These are phyloP conservation scores for Rhopalosiphum padi DNA, from an alignment of 1,140 invertebrate genomes.

Conservation along the genomic window DNA sequence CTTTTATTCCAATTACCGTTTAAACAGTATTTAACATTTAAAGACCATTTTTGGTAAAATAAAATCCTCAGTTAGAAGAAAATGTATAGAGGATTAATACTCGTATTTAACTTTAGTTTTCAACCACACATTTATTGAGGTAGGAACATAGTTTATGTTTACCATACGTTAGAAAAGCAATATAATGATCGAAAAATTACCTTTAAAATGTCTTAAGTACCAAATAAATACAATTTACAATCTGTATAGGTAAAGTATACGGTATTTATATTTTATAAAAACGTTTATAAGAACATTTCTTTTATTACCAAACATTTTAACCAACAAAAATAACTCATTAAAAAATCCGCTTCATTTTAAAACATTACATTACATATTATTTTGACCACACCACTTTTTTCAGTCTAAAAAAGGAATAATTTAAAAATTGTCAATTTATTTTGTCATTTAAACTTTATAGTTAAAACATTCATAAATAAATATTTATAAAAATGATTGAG, in stretches of 20 bases:
- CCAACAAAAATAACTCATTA: background rate
- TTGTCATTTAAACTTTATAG: background rate
- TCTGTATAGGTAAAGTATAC: background rate
- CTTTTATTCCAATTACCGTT: background rate
- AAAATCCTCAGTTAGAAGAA: background rate
- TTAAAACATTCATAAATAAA: background rate
- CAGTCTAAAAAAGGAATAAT: background rate
- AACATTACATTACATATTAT: background rate
- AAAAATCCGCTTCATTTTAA: background rate
- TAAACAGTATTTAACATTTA: background rate
- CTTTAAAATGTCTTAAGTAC: background rate
- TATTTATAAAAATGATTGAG: background rate
- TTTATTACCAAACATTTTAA: background rate
- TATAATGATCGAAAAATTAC: slow-evolving; percentile 18
- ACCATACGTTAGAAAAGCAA: background rate
- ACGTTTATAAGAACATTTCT: background rate
- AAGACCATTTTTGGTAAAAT: background rate
- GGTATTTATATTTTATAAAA: slow-evolving; percentile 6
- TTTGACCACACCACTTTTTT: background rate
- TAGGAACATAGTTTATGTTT: background rate
- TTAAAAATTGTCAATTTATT: background rate
- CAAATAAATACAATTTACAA: slow-evolving; percentile 12
- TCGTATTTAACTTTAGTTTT: background rate
- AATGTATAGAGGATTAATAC: background rate
- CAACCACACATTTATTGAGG: background rate